Base-by-base conservation (phyloP, 64 coral and sea anemone genomes). In the Orbicella faveolata region DNA sequence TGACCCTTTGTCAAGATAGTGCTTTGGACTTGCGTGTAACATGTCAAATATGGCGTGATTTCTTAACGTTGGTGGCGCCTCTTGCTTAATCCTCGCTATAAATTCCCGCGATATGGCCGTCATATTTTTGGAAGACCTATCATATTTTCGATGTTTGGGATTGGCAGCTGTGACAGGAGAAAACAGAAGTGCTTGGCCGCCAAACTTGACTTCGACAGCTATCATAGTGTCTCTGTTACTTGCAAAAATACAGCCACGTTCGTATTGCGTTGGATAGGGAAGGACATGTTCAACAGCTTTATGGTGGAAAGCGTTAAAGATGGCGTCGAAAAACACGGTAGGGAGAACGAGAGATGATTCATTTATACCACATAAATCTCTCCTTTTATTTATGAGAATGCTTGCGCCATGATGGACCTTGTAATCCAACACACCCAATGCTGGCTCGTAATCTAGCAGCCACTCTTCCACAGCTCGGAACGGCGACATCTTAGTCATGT, bases 401-500 rank as follows among this genome's bases (percentile, higher is more conserved):
- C 26, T 61, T 14, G 90, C 90, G 7, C 20, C 30, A 55, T 65
- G 14, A 9, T 75, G 82, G 16, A 61, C 19, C 1, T 9, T 0
- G 39, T 92, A 92, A 36, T 92, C 37, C 11, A 63, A 34, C 20
- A 84, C 73, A 23, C 90, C 90, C 9, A 92, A 53, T 9, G 57
- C 90, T 5, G 90, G 90, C 36, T 92, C 90, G 34, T 84, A 73
- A 63, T 92, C 82, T 23, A 92, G 36, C 30, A 92, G 30, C 75
- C 82, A 92, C 34, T 92, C n/a, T 34, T 92, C 81, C 84, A 77
- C 76, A 11, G 68, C 75, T 35, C 81, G 70, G 10, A 92, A 52
- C 25, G 82, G 67, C n/a, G 36, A 33, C 26, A 65, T 35, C 23
- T 83, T 82, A 17, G 74, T 74, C 34, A 82, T 82, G 3, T 78